Conservation (phyloP, 2,888 invertebrate species). For the Chrysopilus asiliformis region DNA sequence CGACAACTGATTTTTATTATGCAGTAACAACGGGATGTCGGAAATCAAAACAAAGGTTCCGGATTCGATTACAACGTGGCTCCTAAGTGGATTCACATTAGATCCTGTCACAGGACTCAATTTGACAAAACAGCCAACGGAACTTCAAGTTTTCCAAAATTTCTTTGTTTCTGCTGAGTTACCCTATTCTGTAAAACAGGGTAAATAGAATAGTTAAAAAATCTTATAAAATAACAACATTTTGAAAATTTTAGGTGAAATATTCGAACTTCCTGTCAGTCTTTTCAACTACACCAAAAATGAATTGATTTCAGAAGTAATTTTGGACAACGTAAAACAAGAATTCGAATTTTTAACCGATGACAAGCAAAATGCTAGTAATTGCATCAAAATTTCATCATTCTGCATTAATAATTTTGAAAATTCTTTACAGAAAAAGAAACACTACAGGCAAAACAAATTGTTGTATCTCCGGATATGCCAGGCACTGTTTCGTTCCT, state of each 20-base stretch:
- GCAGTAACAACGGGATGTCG: no score
- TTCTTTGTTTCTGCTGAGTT: conserved; percentile 78
- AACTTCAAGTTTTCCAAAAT: conserved; percentile 62
- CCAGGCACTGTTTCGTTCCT: no score
- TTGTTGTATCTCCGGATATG: no score
- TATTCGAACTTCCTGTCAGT: conserved; percentile 77
- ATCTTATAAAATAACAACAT: background rate
- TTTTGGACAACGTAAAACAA: conserved; percentile 68
- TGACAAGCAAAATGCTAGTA: no score
- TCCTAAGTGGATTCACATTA: conserved; percentile 69
- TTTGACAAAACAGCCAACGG: conserved; percentile 51
- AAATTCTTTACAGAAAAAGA: no score
- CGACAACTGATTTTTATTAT: no score
- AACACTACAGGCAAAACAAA: no score
- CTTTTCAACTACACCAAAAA: conserved; percentile 77
- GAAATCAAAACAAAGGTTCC: no score
- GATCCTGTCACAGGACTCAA: conserved; percentile 64
- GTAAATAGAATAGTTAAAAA: conserved; percentile 42
- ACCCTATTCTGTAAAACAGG: conserved; percentile 77
- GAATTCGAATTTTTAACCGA: conserved; percentile 74
- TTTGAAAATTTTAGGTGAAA: conserved; percentile 51
- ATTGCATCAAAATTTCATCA: no score
- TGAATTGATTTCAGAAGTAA: conserved; percentile 67
- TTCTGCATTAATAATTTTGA: no score
- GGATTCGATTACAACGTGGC: conserved; percentile 75